A percentile compares a stretch with the other conserved stretches of the same genome.
Evolutionary conservation across 1,140 invertebrate genomes (phyloP).

Genomic region (Bombus terrestris): DNA sequence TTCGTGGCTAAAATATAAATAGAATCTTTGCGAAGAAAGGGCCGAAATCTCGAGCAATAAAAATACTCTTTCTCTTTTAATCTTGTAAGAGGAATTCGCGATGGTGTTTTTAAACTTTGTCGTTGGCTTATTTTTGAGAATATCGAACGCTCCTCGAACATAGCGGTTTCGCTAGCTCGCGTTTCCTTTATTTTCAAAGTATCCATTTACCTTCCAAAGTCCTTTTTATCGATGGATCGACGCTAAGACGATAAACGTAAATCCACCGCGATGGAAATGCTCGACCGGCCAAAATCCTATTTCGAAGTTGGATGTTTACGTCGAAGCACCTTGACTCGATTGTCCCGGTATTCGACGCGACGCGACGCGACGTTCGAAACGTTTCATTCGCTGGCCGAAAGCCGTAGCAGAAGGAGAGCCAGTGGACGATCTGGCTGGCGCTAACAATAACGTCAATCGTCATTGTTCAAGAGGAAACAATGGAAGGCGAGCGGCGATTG

Average conservation of each 20-base stretch:
- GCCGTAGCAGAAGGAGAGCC: not conserved
- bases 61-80: not conserved
- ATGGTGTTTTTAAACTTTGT: not conserved
- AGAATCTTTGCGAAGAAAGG: not conserved
- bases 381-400: not conserved
- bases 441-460: constrained; percentile 17
- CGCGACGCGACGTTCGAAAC: not conserved
- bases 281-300: no score
- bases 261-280: no score
- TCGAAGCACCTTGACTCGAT: not conserved
- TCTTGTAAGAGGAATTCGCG: not conserved
- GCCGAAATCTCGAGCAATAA: not conserved
- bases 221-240: not conserved
- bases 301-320: not conserved
- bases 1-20: not conserved
- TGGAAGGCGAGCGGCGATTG: constrained; percentile 3
- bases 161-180: not conserved
- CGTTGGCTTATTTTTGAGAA: not conserved
- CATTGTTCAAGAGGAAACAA: constrained; percentile 3
- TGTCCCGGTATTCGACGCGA: not conserved
- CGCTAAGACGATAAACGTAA: no score
- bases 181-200: not conserved
- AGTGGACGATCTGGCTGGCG: not conserved
- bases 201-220: not conserved
- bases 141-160: not conserved